Evolutionary conservation across 2,888 invertebrate species (phyloP).

Genomic region (Stenurella melanura): DNA sequence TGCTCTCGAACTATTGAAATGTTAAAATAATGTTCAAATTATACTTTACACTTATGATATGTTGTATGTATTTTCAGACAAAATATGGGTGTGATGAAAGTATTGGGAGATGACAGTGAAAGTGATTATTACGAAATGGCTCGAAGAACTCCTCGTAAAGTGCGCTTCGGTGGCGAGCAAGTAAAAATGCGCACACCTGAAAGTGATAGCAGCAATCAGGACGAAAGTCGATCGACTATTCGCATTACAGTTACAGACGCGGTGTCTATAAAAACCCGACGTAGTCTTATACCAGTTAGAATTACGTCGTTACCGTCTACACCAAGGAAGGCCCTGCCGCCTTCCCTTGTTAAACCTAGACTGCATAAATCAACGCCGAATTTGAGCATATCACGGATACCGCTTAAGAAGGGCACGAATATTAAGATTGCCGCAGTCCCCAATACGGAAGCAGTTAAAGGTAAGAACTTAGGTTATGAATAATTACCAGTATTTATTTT

Average conservation of each 20-base stretch:
- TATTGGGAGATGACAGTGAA: slow-evolving; percentile 77
- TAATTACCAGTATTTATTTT: too few relatives aligned
- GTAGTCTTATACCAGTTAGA: slow-evolving; percentile 74
- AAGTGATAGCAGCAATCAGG: slow-evolving; percentile 82
- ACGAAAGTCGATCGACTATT: slow-evolving; percentile 68
- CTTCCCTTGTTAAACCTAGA: slow-evolving; percentile 61
- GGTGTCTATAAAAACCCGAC: slow-evolving; percentile 61
- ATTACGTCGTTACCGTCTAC: slow-evolving; percentile 69
- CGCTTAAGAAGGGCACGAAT: slow-evolving; percentile 54
- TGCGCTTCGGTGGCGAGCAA: slow-evolving; percentile 90
- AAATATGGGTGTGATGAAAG: slow-evolving; percentile 76
- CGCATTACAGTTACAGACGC: slow-evolving; percentile 64
- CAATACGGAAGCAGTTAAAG: neutral
- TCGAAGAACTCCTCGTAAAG: slow-evolving; percentile 81
- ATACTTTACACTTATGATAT: too few relatives aligned
- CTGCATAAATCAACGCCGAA: slow-evolving; percentile 68
- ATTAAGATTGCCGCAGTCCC: neutral
- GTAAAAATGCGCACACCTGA: slow-evolving; percentile 91
- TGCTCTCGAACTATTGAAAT: too few relatives aligned
- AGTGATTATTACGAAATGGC: slow-evolving; percentile 74
- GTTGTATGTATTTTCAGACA: slow-evolving; percentile 41
- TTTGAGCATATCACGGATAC: slow-evolving; percentile 63
- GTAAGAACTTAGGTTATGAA: neutral
- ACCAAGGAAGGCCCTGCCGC: slow-evolving; percentile 71
- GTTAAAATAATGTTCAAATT: too few relatives aligned